Percentiles rank a stretch among this genome's conserved stretches.
These are phyloP conservation scores for Melipona beecheii DNA, from an alignment of 2,888 invertebrate species.

Conservation along the genomic window DNA sequence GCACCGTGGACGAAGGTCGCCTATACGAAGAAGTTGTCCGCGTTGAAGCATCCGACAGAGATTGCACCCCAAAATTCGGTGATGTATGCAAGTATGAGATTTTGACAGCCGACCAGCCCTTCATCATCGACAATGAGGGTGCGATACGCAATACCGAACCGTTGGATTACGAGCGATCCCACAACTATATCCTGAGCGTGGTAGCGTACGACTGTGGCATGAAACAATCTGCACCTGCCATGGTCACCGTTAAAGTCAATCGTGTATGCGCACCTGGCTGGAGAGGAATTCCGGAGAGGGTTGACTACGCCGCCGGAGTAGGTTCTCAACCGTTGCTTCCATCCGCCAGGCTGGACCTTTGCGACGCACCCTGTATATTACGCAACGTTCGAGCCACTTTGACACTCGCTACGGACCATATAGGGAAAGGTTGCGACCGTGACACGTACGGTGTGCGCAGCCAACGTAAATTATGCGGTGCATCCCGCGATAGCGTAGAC, in stretches of 20 bases:
- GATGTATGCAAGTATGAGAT: constrained; percentile 99
- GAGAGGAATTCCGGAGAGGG: constrained; percentile 91
- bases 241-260: constrained; percentile 97
- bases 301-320: constrained; percentile 93
- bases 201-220: constrained; percentile 99
- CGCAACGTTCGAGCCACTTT: constrained; percentile 87
- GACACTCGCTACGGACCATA: constrained; percentile 91
- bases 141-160: constrained; percentile 97
- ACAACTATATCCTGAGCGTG: constrained; percentile 98
- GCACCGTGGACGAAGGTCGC: constrained; percentile 95
- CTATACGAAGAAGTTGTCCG: constrained; percentile 95
- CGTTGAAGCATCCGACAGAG: constrained; percentile 96
- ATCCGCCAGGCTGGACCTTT: constrained; percentile 89
- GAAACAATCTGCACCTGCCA: constrained; percentile 96
- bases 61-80: constrained; percentile 97
- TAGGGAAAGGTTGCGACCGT: constrained; percentile 97
- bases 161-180: constrained; percentile 95
- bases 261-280: constrained; percentile 84
- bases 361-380: constrained; percentile 86
- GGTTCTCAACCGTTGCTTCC: constrained; percentile 93
- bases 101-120: constrained; percentile 94
- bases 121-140: constrained; percentile 95
- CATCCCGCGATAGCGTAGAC: constrained; percentile 93
- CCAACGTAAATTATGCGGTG: constrained; percentile 94
- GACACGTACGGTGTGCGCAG: constrained; percentile 95